phyloP scores from a whole-genome alignment of 2,888 invertebrate genomes.

The Agonopterix arenella region DNA sequence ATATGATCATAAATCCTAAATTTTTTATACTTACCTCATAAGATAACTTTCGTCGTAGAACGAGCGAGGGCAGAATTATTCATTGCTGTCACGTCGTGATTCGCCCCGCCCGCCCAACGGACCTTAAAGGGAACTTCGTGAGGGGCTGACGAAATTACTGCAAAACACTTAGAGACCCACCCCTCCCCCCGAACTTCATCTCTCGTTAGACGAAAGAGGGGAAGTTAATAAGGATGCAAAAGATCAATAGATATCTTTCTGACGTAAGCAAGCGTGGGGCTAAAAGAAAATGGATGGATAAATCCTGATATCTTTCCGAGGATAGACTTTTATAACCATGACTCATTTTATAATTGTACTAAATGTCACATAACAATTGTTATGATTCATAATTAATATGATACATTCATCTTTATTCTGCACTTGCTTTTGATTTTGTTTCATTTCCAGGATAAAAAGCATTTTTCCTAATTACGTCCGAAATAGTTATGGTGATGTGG shows the following conservation, averaged over 20 bases:
- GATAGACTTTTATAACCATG: slow-evolving; percentile 4
- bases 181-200: background rate
- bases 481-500: too few species aligned
- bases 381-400: too few species aligned
- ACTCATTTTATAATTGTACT: slow-evolving; percentile 6
- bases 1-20: background rate
- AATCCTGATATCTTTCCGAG: slow-evolving; percentile 6
- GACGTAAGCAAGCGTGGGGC: background rate
- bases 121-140: slow-evolving; percentile 13
- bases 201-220: background rate
- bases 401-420: too few species aligned
- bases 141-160: slow-evolving; percentile 18
- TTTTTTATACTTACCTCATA: slow-evolving; percentile 3
- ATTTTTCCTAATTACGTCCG: too few species aligned
- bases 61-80: slow-evolving; percentile 7
- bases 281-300: slow-evolving; percentile 1
- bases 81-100: slow-evolving; percentile 24
- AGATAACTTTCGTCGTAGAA: background rate
- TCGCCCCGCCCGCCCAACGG: slow-evolving; percentile 31
- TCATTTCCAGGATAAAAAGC: too few species aligned
- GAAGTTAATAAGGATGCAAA: background rate
- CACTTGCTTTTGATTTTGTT: too few species aligned
- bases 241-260: too few species aligned
- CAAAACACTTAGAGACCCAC: slow-evolving; percentile 15
- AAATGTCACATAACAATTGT: too few species aligned